phyloP scores from a whole-genome alignment of 2,797 vertebrate species.

The Danio aesculapii region DNA sequence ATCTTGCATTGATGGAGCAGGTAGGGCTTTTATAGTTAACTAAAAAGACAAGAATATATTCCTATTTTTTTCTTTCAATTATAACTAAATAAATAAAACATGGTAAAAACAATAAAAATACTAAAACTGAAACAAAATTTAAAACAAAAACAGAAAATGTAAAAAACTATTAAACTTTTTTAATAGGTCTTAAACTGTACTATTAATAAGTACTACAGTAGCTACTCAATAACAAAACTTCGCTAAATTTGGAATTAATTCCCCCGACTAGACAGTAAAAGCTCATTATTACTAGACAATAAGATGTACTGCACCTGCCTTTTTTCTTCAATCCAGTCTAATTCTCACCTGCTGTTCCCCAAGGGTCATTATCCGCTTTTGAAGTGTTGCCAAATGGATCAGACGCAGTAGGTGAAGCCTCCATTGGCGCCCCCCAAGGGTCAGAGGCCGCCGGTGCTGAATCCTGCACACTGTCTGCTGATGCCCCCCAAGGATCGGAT shows the following conservation, averaged over 20 bases:
- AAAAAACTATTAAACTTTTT: too few species aligned
- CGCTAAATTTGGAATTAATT: not conserved
- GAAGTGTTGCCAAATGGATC: slow-evolving; percentile 73
- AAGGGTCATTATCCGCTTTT: slow-evolving; percentile 72
- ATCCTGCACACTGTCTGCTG: slow-evolving; percentile 56
- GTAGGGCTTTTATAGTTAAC: too few species aligned
- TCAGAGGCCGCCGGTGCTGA: slow-evolving; percentile 56
- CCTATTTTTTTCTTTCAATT: too few species aligned
- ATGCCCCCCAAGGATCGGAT: slow-evolving; percentile 80
- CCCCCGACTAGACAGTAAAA: not conserved
- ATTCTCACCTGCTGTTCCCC: slow-evolving; percentile 75
- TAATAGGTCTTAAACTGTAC: too few species aligned
- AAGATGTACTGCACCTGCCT: not conserved
- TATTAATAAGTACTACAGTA: too few species aligned
- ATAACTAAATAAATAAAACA: too few species aligned
- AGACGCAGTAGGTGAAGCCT: slow-evolving; percentile 51
- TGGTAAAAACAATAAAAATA: too few species aligned
- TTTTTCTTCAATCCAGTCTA: not conserved
- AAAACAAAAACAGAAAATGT: too few species aligned
- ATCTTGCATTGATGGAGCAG: too few species aligned
- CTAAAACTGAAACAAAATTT: too few species aligned
- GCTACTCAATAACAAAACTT: not conserved
- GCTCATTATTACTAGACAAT: not conserved
- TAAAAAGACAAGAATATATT: too few species aligned
- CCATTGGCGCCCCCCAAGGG: slow-evolving; percentile 64